These are phyloP conservation scores for Hephaestus fuliginosus DNA, from an alignment of 2,797 vertebrate genomes.

Conservation along the genomic window DNA sequence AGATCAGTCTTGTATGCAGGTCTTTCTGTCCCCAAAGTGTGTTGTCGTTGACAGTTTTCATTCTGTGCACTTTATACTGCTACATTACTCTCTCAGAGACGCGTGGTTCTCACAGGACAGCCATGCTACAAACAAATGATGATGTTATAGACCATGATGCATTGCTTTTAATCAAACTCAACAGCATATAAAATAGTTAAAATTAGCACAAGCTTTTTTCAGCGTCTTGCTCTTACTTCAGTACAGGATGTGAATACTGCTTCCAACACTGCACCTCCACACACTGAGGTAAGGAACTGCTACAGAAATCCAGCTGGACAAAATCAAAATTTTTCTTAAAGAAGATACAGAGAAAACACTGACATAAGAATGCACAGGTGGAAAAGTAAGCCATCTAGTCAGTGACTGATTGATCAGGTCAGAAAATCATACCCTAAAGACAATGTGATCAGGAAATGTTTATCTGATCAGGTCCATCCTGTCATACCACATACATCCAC, in stretches of 20 bases:
- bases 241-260: neutral
- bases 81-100: too few species aligned
- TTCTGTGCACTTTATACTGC: too few species aligned
- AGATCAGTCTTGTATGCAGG: neutral
- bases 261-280: neutral
- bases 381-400: neutral
- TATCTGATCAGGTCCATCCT: neutral
- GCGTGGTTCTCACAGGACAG: too few species aligned
- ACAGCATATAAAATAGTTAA: too few species aligned
- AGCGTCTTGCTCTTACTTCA: too few species aligned
- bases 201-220: too few species aligned
- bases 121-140: too few species aligned
- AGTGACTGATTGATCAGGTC: neutral
- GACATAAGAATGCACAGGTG: neutral
- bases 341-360: neutral
- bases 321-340: constrained; percentile 8
- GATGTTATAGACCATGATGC: too few species aligned
- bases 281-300: neutral
- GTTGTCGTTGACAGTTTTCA: neutral
- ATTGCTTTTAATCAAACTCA: neutral
- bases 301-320: neutral
- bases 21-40: neutral
- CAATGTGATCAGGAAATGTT: neutral
- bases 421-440: neutral
- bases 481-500: neutral